Percentiles rank a stretch among this genome's conserved stretches.
phyloP scores from a whole-genome alignment of 2,797 vertebrate species.

The Gobionotothen gibberifrons region DNA sequence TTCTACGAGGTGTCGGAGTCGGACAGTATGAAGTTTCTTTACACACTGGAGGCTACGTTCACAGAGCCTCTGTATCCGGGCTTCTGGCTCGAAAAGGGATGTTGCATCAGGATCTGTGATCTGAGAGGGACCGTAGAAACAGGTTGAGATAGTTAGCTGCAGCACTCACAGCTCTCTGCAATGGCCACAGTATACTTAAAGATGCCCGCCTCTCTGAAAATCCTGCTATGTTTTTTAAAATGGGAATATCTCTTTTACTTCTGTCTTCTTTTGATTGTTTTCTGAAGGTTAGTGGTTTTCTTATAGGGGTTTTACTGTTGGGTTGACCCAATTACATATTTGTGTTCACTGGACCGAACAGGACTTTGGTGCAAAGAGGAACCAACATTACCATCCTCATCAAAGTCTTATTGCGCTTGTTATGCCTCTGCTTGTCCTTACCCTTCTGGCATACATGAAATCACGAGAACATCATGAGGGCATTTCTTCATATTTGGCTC shows the following conservation, averaged over 20 bases:
- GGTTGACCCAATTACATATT: neutral
- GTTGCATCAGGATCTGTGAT: slow-evolving; percentile 66
- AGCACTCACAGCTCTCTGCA: no score
- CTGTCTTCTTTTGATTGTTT: neutral
- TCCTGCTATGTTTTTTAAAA: no score
- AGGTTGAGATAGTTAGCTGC: no score
- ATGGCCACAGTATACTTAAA: no score
- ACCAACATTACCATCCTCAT: neutral
- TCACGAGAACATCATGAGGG: no score
- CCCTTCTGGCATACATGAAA: no score
- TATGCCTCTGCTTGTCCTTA: no score
- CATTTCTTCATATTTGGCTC: no score
- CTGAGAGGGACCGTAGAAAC: neutral
- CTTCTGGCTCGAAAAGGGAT: slow-evolving; percentile 72
- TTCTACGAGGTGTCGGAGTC: slow-evolving; percentile 76
- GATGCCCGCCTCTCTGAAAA: no score
- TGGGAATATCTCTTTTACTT: no score
- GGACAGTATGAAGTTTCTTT: slow-evolving; percentile 68
- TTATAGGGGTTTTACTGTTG: neutral
- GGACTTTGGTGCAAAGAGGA: neutral
- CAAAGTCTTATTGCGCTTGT: neutral
- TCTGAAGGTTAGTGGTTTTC: neutral
- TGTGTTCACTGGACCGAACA: neutral
- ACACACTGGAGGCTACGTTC: slow-evolving; percentile 56
- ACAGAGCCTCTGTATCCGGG: slow-evolving; percentile 73